Evolutionary conservation across 1,140 invertebrate genomes (phyloP).

Genomic region (Conus ventricosus): DNA sequence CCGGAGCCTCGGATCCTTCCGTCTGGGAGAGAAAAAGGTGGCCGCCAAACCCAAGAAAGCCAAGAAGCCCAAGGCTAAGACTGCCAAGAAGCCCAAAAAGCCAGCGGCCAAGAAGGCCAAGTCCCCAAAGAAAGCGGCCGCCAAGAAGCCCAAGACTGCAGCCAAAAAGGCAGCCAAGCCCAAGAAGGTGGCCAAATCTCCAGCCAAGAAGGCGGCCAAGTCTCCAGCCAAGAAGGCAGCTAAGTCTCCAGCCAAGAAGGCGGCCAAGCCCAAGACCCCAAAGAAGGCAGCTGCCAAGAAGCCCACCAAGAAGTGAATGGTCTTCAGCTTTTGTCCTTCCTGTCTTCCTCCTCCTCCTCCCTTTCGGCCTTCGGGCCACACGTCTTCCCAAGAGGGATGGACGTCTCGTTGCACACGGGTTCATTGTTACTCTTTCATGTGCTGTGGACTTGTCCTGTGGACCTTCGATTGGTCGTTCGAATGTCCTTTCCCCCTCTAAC

Average conservation of each 20-base stretch:
- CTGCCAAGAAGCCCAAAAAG: conserved; percentile 25
- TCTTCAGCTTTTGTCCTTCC: background rate
- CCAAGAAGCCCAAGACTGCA: conserved; percentile 33
- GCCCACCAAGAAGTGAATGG: background rate
- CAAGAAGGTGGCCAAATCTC: too few relatives aligned
- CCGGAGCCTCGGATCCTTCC: conserved; percentile 35
- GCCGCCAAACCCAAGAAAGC: conserved; percentile 31
- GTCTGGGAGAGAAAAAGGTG: conserved; percentile 46
- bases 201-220: too few relatives aligned
- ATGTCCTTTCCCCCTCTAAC: too few relatives aligned
- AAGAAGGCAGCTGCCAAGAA: conserved; percentile 4
- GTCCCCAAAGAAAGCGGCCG: conserved; percentile 21
- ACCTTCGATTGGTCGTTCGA: too few relatives aligned
- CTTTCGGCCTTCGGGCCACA: background rate
- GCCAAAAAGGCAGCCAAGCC: background rate
- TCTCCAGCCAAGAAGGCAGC: background rate
- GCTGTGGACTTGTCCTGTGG: too few relatives aligned
- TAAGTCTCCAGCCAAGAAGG: too few relatives aligned
- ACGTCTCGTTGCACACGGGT: too few relatives aligned
- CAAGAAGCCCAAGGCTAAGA: conserved; percentile 44
- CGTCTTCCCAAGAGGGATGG: too few relatives aligned
- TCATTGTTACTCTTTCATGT: too few relatives aligned
- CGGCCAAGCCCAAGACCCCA: background rate
- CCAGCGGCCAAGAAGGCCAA: conserved; percentile 32
- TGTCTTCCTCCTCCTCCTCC: background rate